Conservation (phyloP, 2,797 vertebrate genomes). For the Coilia nasus region DNA sequence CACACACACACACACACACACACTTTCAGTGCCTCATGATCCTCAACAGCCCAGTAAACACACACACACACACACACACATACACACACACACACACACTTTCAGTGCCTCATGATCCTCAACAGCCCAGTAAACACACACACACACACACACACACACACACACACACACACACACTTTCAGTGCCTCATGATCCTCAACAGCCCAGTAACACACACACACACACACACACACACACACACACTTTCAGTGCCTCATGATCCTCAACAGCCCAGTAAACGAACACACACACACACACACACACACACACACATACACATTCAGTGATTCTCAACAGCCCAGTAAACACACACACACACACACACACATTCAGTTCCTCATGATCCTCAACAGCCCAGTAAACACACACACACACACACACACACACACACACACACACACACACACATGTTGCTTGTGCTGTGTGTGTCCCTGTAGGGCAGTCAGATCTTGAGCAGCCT, state of each 20-base stretch:
- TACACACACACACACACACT: conserved; percentile 53
- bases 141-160: background rate
- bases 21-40: conserved; percentile 97
- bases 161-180: conserved; percentile 57
- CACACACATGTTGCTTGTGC: background rate
- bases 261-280: conserved; percentile 93
- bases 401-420: conserved; percentile 49
- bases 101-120: conserved; percentile 97
- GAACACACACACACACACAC: too few species aligned
- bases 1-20: conserved; percentile 12
- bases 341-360: background rate
- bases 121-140: conserved; percentile 86
- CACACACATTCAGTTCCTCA: conserved; percentile 89
- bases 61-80: background rate
- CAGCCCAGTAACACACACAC: conserved; percentile 80
- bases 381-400: conserved; percentile 97
- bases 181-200: conserved; percentile 99
- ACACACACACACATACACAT: too few species aligned
- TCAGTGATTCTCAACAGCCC: too few species aligned
- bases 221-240: background rate
- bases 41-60: conserved; percentile 91
- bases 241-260: conserved; percentile 93
- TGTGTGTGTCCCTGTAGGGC: conserved; percentile 71
- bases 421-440: conserved; percentile 1
- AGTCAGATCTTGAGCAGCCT: conserved; percentile 95